phyloP scores from a whole-genome alignment of 2,113 vertebrate genomes.

The Cricetomys ansorgei region DNA sequence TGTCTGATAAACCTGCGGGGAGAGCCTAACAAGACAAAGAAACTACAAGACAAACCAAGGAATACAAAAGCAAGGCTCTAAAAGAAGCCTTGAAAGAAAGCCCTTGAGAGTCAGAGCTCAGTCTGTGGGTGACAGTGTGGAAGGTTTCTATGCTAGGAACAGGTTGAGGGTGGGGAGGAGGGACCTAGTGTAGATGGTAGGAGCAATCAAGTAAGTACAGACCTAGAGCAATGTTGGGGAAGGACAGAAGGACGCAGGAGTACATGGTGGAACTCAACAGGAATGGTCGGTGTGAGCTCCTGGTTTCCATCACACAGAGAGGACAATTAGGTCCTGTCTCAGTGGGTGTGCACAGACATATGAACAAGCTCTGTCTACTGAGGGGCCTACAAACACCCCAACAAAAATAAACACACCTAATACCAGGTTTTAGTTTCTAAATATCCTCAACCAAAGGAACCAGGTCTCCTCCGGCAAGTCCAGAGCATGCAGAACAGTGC shows the following conservation, averaged over 20 bases:
- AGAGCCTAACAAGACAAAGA: background rate
- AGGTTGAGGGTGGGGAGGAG: background rate
- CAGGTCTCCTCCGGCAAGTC: background rate
- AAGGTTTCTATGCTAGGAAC: rapidly evolving
- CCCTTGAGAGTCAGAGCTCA: background rate
- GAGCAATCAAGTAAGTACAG: background rate
- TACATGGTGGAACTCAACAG: rapidly evolving
- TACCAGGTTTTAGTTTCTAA: background rate
- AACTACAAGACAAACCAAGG: background rate
- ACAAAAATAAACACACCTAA: background rate
- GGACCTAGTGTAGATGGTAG: rapidly evolving
- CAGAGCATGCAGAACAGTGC: background rate
- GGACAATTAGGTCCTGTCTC: background rate
- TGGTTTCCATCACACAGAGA: background rate
- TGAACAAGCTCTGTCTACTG: rapidly evolving
- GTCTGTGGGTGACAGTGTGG: background rate
- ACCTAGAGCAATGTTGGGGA: rapidly evolving
- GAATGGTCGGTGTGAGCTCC: background rate
- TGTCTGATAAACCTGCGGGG: background rate
- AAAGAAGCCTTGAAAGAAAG: background rate
- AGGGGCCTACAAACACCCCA: background rate
- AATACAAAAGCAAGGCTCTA: background rate
- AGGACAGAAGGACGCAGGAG: rapidly evolving
- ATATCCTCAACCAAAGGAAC: background rate
- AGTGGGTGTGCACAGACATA: rapidly evolving